These are phyloP conservation scores for Numida meleagris DNA, from an alignment of 2,113 vertebrate genomes.

Conservation along the genomic window DNA sequence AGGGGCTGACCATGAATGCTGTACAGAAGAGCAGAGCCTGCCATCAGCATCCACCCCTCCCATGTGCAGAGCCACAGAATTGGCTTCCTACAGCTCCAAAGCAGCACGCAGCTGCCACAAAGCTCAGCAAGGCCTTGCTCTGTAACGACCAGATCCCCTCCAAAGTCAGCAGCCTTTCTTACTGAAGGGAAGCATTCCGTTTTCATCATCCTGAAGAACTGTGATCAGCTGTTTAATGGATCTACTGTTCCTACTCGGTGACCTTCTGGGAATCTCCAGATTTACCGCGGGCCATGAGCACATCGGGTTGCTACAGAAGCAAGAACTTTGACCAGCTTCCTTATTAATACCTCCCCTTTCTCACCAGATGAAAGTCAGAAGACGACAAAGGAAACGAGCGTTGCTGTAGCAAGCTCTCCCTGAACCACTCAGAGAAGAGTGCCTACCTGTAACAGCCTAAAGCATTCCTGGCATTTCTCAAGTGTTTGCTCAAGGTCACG, in stretches of 20 bases:
- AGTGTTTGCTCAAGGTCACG: conserved; percentile 1
- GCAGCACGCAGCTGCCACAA: background rate
- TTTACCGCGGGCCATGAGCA: background rate
- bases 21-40: background rate
- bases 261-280: conserved; percentile 2
- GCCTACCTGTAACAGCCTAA: background rate
- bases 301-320: background rate
- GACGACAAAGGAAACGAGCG: background rate
- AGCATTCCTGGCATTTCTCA: background rate
- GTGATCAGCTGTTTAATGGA: background rate
- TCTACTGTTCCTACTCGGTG: background rate
- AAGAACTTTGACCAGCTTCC: background rate
- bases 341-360: background rate
- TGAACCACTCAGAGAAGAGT: background rate
- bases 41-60: background rate
- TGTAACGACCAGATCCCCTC: background rate
- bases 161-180: background rate
- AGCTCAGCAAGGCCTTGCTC: background rate
- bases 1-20: background rate
- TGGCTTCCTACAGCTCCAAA: background rate
- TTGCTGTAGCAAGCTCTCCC: background rate
- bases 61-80: background rate
- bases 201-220: background rate
- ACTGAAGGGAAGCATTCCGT: background rate
- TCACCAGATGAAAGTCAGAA: background rate